Evolutionary conservation across 2,888 invertebrate genomes (phyloP).

Genomic region (Ctena decussata): DNA sequence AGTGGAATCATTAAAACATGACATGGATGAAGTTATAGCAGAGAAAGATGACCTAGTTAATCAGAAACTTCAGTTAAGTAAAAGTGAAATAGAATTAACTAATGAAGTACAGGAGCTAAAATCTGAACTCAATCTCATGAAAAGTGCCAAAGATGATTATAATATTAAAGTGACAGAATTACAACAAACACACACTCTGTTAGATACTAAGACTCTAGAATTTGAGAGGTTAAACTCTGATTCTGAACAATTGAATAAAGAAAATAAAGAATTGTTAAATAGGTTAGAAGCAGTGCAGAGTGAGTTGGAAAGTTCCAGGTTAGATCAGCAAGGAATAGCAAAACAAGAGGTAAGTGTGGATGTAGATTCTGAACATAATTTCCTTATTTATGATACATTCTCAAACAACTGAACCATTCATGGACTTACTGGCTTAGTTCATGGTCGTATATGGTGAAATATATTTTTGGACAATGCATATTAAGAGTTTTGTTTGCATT

Average conservation of each 20-base stretch:
- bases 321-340: constrained; percentile 72
- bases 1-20: constrained; percentile 68
- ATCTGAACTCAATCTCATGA: constrained; percentile 65
- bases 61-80: constrained; percentile 72
- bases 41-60: constrained; percentile 76
- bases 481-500: too few species aligned
- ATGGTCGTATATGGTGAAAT: too few species aligned
- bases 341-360: constrained; percentile 77
- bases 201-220: constrained; percentile 66
- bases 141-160: constrained; percentile 63
- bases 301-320: constrained; percentile 69
- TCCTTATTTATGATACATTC: too few species aligned
- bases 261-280: constrained; percentile 78
- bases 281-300: constrained; percentile 68
- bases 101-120: constrained; percentile 69
- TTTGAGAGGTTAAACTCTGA: constrained; percentile 58
- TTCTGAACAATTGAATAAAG: constrained; percentile 73
- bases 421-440: too few species aligned
- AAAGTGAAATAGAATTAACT: constrained; percentile 75
- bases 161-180: constrained; percentile 61
- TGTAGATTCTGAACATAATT: too few species aligned
- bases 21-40: constrained; percentile 61
- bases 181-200: constrained; percentile 60
- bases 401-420: too few species aligned
- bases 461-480: too few species aligned